Base-by-base conservation (phyloP, 1,140 invertebrate species). In the Micrasema longulum region DNA sequence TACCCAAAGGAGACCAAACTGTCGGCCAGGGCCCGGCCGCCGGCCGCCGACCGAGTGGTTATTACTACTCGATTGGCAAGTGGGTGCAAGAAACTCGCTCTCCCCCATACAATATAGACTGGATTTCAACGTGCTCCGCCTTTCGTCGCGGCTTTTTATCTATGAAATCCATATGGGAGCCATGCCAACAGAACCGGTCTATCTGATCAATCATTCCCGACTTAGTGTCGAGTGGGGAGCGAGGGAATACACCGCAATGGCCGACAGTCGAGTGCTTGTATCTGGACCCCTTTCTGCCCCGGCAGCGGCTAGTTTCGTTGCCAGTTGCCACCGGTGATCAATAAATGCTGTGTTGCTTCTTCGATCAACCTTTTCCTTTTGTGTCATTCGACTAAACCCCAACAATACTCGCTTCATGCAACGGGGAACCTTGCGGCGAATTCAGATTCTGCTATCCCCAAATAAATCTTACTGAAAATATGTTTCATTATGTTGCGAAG, bases 141-240 rank as follows among this genome's bases (percentile, higher is more conserved):
- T 45, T 23, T 52, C 48, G 48, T 52, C 48, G 2, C 9, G 18
- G 48, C 48, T 52, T 26, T 53, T 53, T 53, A 53, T 53, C 23
- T 53, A 26, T 53, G 50, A 26, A 26, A 53, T 53, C 50, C 50
- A 53, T 53, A 53, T 26, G 50, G 20, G 20, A 53, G 50, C 22
- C 50, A n/a, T 53, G 50, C 50, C 50, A 53, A 53, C 50, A 5
- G 23, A 26, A 53, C 50, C 50, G 50, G 50, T 26, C 50, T 53
- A 31, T 22, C 50, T 53, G 50, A 53, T 53, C 50, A 53, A 53
- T 53, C 50, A 48, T 48, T 48, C 47, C 47, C 3, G 3, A 18
- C n/a, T 18, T 53, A n/a, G 50, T 53, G 26, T 53, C 50, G 50
- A 53, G 26, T 53, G 50, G 50, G 50, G 50, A 53, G 50, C 50